These are phyloP conservation scores for Sebastes nivosus DNA, from an alignment of 2,797 vertebrate species.

Conservation along the genomic window DNA sequence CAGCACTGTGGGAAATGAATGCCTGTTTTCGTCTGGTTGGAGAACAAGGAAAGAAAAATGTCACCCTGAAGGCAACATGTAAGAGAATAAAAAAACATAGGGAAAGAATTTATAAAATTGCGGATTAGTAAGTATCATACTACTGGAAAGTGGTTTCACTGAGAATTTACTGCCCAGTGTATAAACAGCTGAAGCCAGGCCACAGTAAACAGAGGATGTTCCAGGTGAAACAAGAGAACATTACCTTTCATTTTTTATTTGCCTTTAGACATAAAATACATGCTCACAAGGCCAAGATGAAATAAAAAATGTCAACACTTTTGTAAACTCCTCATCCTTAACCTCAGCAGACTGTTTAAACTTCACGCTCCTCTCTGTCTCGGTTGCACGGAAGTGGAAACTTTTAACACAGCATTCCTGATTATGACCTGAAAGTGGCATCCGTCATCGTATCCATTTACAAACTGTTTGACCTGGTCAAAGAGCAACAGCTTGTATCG, in stretches of 20 bases:
- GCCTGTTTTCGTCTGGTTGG: constrained; percentile 41
- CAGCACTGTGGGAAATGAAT: constrained; percentile 1
- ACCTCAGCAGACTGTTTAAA: constrained; percentile 30
- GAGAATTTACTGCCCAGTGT: constrained; percentile 9
- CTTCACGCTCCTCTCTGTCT: constrained; percentile 1
- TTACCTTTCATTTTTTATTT: constrained; percentile 29
- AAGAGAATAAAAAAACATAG: neutral
- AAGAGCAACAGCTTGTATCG: neutral
- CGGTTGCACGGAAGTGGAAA: neutral
- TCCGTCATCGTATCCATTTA: constrained; percentile 2
- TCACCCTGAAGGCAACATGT: constrained; percentile 27
- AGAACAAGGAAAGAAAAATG: constrained; percentile 38
- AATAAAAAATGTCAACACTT: constrained; percentile 33
- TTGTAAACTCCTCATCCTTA: neutral
- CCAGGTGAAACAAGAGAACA: constrained; percentile 26
- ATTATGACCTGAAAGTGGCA: constrained; percentile 2
- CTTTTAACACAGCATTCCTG: neutral
- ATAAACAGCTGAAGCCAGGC: constrained; percentile 6
- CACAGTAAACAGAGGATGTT: constrained; percentile 22
- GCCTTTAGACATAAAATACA: constrained; percentile 24
- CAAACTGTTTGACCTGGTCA: neutral
- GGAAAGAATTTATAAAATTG: constrained; percentile 41
- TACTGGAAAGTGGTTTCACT: constrained; percentile 28
- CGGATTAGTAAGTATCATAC: constrained; percentile 7
- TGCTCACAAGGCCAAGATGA: neutral